Evolutionary conservation across 2,797 vertebrate species (phyloP).

Genomic region (Enteromius argenteus): DNA sequence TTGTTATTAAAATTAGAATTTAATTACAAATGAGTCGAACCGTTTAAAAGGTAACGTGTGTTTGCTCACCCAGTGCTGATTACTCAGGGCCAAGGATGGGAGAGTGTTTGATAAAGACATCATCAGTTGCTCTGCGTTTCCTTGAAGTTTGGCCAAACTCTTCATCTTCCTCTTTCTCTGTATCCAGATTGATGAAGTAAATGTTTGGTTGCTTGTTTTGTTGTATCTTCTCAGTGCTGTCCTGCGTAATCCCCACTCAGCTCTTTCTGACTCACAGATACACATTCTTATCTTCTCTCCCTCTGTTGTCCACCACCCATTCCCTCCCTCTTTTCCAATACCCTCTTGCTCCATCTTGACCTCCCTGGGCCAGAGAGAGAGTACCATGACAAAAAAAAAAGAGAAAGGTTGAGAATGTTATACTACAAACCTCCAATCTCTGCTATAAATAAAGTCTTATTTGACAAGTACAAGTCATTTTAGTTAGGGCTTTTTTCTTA

Average conservation of each 20-base stretch:
- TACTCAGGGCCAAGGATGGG: conserved; percentile 73
- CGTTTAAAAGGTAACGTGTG: neutral
- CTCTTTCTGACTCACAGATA: conserved; percentile 13
- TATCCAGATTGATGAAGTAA: neutral
- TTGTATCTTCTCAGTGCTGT: conserved; percentile 39
- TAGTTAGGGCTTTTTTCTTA: neutral
- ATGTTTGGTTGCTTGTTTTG: conserved; percentile 10
- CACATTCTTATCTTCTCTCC: conserved; percentile 32
- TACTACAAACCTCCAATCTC: neutral
- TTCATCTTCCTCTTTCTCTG: conserved; percentile 70
- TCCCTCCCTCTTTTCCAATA: conserved; percentile 29
- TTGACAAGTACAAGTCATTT: neutral
- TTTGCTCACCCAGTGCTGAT: conserved; percentile 73
- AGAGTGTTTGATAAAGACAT: conserved; percentile 79
- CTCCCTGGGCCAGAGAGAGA: neutral
- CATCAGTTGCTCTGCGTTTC: conserved; percentile 76
- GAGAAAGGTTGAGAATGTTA: neutral
- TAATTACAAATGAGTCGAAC: neutral
- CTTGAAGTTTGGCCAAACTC: conserved; percentile 71
- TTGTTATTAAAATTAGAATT: neutral
- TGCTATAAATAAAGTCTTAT: neutral
- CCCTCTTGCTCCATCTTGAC: conserved; percentile 33
- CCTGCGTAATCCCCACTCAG: conserved; percentile 6
- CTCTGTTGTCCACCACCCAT: conserved; percentile 13
- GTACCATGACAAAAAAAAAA: neutral